Percentiles rank a stretch among this genome's conserved stretches.
phyloP scores from a whole-genome alignment of 2,113 vertebrate species.

The human (Homo sapiens) region DNA sequence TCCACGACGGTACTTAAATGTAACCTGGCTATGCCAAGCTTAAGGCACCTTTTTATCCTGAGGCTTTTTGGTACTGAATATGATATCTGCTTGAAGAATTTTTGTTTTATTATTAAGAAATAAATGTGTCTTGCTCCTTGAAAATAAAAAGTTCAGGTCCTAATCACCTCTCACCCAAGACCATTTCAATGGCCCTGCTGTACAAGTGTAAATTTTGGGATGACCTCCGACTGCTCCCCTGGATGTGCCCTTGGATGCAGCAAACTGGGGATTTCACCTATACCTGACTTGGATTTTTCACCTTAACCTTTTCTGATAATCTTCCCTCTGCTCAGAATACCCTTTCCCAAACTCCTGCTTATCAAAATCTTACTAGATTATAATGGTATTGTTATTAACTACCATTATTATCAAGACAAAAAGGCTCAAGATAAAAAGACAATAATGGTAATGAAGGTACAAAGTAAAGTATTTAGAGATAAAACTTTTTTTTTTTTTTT shows the following conservation, averaged over 20 bases:
- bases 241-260: background rate
- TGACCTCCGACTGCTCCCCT: background rate
- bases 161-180: background rate
- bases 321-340: background rate
- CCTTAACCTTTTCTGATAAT: background rate
- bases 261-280: background rate
- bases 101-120: conserved; percentile 72
- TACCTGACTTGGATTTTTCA: background rate
- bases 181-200: background rate
- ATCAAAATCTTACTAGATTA: background rate
- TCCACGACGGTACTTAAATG: conserved; percentile 75
- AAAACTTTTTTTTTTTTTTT: background rate
- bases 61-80: conserved; percentile 58
- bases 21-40: conserved; percentile 54
- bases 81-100: conserved; percentile 64
- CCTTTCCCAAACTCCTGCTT: background rate
- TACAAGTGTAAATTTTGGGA: background rate
- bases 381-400: background rate
- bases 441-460: background rate
- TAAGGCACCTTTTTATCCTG: conserved; percentile 72
- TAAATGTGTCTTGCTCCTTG: conserved; percentile 68
- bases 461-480: background rate
- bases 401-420: too few relatives aligned
- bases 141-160: background rate
- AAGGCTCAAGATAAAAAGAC: background rate